Conservation (phyloP, 2,797 vertebrate species). For the Scarus forsteni region DNA sequence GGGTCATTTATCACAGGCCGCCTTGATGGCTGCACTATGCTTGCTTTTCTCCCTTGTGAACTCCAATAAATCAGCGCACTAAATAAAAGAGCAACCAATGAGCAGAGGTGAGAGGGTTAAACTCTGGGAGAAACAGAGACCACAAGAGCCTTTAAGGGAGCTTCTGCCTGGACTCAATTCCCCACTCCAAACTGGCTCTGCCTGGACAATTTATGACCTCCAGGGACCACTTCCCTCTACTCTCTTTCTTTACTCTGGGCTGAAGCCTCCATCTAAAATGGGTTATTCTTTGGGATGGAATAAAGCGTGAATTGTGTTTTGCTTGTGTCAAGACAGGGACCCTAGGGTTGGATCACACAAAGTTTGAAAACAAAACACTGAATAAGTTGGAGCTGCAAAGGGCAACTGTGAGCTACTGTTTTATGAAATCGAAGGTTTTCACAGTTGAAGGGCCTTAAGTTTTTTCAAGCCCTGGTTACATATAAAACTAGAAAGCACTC, state of each 20-base stretch:
- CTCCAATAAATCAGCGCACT: slow-evolving; percentile 80
- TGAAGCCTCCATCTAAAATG: slow-evolving; percentile 39
- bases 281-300: slow-evolving; percentile 27
- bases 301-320: slow-evolving; percentile 30
- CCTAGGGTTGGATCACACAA: slow-evolving; percentile 13
- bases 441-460: no score
- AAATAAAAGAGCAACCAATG: slow-evolving; percentile 79
- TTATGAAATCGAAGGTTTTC: no score
- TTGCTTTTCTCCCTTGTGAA: slow-evolving; percentile 77
- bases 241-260: slow-evolving; percentile 53
- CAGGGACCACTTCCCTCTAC: slow-evolving; percentile 46
- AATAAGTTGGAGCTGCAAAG: background rate
- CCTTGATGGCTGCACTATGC: slow-evolving; percentile 70
- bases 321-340: slow-evolving; percentile 15
- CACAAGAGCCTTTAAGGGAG: slow-evolving; percentile 73
- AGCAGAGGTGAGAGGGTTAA: slow-evolving; percentile 81
- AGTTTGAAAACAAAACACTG: slow-evolving; percentile 1
- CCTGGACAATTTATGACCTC: slow-evolving; percentile 72
- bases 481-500: no score
- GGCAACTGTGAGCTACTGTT: background rate
- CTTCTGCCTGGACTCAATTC: slow-evolving; percentile 72
- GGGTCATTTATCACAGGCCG: slow-evolving; percentile 75
- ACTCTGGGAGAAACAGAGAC: slow-evolving; percentile 74
- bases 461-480: no score
- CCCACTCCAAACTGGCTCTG: slow-evolving; percentile 51